Base-by-base conservation (phyloP, 2,888 invertebrate species). In the Eurytoma adleriae region DNA sequence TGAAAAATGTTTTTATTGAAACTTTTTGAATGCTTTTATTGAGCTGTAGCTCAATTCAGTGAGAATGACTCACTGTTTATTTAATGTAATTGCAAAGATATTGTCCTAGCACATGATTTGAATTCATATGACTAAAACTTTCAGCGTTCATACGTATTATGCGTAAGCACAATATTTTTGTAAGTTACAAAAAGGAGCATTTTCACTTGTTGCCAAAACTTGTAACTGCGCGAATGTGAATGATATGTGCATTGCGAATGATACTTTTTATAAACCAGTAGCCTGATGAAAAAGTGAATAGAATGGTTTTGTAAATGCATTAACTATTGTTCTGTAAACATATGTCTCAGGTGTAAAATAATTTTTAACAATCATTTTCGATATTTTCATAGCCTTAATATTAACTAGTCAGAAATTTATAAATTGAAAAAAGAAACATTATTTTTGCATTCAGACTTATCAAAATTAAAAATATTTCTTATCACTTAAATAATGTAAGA, bases 11-110 rank as follows among this genome's bases (percentile, higher is more conserved):
- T 76, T 76, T 68, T 10, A 40, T 61, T 61, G 52, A 52, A 69
- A 77, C 48, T 66, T 78, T 76, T 78, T 67, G 57, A 57, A 81
- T 74, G 78, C 70, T 61, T 81, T 81, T 81, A 78, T 70, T 7
- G 74, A 70, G 70, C 48, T 66, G 0, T 27, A 18, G 69, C 64
- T 78, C 59, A 66, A 30, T 69, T 40, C 27, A 62, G 66, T 77
- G 59, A 73, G 73, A 77, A 80, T 67, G 18, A 68, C 20, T 61
- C 54, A 24, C 66, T 64, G 52, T 70, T 71, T 50, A n/a, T 59
- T 69, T 77, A 70, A 59, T 67, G 64, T 81, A 70, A 71, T 67
- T 57, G 59, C 59, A 69, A 52, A 69, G 54, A 81, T 48, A 71
- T 20, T 54, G 20, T 61, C 50, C 67, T 62, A 76, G 27, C 50